These are phyloP conservation scores for Erythrocebus patas DNA, from an alignment of 2,113 vertebrate genomes.

Conservation along the genomic window DNA sequence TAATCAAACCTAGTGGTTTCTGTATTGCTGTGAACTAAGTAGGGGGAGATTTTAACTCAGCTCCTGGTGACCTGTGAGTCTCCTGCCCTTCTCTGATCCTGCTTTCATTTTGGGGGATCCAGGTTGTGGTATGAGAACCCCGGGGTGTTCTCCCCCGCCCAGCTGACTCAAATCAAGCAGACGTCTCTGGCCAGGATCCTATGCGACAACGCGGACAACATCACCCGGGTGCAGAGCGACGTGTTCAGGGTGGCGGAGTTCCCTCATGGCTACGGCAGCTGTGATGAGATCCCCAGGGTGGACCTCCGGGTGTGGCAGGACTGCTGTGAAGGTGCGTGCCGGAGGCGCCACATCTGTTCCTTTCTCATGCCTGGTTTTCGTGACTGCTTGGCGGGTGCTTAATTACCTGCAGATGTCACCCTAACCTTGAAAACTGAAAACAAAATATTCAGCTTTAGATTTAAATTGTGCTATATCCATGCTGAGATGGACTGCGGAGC, in stretches of 20 bases:
- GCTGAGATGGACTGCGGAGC: accelerated
- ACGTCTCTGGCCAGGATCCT: constrained; percentile 92
- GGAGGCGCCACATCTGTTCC: not conserved
- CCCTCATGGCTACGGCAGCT: constrained; percentile 93
- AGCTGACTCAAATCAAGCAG: constrained; percentile 97
- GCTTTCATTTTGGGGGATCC: constrained; percentile 58
- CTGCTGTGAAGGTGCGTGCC: constrained; percentile 93
- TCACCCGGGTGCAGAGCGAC: constrained; percentile 93
- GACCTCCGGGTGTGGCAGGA: constrained; percentile 99
- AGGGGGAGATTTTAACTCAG: too few species aligned
- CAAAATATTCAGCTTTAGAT: accelerated
- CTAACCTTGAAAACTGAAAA: not conserved
- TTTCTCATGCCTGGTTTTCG: not conserved
- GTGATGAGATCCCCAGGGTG: constrained; percentile 90
- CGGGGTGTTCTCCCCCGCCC: constrained; percentile 93
- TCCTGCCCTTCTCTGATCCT: not conserved
- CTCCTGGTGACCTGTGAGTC: not conserved
- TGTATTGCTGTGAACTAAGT: accelerated
- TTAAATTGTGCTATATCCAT: accelerated
- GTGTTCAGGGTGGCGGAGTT: constrained; percentile 93
- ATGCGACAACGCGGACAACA: constrained; percentile 97
- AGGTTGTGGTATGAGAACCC: constrained; percentile 99
- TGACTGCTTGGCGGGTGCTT: too few species aligned
- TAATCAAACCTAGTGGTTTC: accelerated
- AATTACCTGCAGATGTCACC: not conserved